Evolutionary conservation across 1,140 invertebrate genomes (phyloP).

Genomic region (Galleria mellonella): DNA sequence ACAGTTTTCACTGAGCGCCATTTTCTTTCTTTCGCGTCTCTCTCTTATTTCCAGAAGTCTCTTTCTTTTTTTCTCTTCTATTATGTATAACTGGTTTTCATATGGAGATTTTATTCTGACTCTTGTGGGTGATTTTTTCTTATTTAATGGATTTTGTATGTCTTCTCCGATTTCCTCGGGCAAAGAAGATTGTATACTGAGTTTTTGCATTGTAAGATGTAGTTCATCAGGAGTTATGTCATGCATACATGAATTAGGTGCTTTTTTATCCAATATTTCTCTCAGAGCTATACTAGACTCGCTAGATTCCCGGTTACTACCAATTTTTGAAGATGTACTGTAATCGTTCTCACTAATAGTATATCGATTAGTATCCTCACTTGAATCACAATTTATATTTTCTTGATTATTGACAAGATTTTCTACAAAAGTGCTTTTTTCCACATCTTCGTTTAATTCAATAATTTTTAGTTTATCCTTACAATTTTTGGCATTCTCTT

Average conservation of each 20-base stretch:
- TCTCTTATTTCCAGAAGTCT: constrained; percentile 54
- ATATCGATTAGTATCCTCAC: background rate
- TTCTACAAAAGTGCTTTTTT: background rate
- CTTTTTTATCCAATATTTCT: constrained; percentile 4
- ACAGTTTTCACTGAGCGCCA: constrained; percentile 35
- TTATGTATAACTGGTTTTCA: constrained; percentile 45
- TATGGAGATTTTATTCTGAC: constrained; percentile 61
- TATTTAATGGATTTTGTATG: constrained; percentile 11
- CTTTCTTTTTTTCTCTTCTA: constrained; percentile 56
- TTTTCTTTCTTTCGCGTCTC: constrained; percentile 48
- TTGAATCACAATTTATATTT: too few relatives aligned
- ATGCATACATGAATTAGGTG: background rate
- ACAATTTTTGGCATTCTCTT: background rate
- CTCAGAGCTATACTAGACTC: constrained; percentile 8
- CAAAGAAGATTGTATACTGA: constrained; percentile 35
- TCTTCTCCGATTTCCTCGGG: constrained; percentile 42
- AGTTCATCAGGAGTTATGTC: constrained; percentile 27
- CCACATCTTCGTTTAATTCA: background rate
- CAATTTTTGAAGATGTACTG: background rate
- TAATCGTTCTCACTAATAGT: background rate
- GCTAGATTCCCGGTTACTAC: constrained; percentile 5
- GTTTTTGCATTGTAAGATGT: constrained; percentile 26
- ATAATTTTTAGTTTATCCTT: background rate
- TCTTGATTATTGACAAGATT: background rate
- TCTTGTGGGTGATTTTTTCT: constrained; percentile 40